Base-by-base conservation (phyloP, 2,888 invertebrate genomes). In the Microctonus hyperodae region DNA sequence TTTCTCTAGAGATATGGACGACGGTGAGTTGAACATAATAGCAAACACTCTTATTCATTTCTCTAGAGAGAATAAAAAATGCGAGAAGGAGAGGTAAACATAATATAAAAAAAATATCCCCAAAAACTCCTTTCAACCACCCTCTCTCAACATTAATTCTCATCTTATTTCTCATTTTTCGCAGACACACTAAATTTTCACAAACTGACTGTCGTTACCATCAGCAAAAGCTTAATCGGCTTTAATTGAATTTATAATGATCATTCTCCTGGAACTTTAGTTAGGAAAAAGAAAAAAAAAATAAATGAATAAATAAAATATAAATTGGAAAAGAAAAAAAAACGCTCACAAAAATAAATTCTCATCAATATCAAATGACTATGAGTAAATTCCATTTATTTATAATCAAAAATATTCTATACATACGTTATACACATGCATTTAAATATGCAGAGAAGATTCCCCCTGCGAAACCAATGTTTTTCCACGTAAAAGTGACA, bases 401-500 rank as follows among this genome's bases (percentile, higher is more conserved):
- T 16, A 44, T 16, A 1, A 16, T 44, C 5, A 22, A 55, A 28
- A 9, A 9, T 31, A n/a, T 55, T 5, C 23, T 23, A 35, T 50
- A 53, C 16, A 35, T 33, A 6, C 37, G 53, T 11, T 3, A n/a
- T 22, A 35, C 23, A 51, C 37, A 58, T 10, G 40, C 4, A 25
- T 58, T 20, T 31, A 23, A 28, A 23, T 31, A 59, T 31, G 35
- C 11, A 33, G 33, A 58, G 25, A 48, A 20, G 11, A 23, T 65
- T 65, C 65, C 57, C 64, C 66, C 65, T 65, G 68, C 66, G 69
- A 69, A 66, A 58, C 64, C 40, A 48, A 65, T 69, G 67, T 67
- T 69, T 71, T 25, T 72, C 69, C 68, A 70, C 72, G 69, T 70
- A 77, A 79, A 76, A 76, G 76, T 80, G 80, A 80, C 80, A 79